Conservation (phyloP, 2,113 vertebrate genomes). For the Neolamprologus falcicula region DNA sequence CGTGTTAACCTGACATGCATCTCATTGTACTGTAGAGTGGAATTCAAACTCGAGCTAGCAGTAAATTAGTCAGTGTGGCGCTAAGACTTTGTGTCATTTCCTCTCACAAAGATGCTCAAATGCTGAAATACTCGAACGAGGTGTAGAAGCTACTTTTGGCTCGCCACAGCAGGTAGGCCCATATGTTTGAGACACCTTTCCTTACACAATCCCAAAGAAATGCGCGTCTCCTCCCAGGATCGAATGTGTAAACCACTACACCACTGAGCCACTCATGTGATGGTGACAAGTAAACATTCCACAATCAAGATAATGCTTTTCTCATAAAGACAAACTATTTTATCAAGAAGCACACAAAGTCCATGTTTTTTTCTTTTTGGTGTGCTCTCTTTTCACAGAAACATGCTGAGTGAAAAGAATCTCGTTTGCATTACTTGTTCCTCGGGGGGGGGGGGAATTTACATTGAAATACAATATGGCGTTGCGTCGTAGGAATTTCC, state of each 20-base stretch:
- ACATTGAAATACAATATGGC: background rate
- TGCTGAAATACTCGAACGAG: background rate
- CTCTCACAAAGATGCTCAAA: background rate
- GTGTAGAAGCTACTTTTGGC: background rate
- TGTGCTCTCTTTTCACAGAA: background rate
- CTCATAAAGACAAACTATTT: background rate
- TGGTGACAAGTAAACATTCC: fast-evolving
- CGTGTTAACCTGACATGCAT: background rate
- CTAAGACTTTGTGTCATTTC: background rate
- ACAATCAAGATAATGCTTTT: background rate
- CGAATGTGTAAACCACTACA: background rate
- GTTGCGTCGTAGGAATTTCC: background rate
- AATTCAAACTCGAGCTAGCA: background rate
- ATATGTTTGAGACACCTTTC: background rate
- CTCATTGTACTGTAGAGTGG: background rate
- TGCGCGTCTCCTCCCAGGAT: background rate
- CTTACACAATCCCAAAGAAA: background rate
- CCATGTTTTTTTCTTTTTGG: background rate
- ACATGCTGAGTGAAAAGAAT: background rate
- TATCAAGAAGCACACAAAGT: background rate
- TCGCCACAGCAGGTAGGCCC: background rate
- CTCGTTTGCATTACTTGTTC: background rate
- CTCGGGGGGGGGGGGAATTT: fast-evolving
- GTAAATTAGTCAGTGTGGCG: background rate
- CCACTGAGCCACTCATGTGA: background rate